Conservation (phyloP, 2,888 invertebrate genomes). For the Congeria kusceri region DNA sequence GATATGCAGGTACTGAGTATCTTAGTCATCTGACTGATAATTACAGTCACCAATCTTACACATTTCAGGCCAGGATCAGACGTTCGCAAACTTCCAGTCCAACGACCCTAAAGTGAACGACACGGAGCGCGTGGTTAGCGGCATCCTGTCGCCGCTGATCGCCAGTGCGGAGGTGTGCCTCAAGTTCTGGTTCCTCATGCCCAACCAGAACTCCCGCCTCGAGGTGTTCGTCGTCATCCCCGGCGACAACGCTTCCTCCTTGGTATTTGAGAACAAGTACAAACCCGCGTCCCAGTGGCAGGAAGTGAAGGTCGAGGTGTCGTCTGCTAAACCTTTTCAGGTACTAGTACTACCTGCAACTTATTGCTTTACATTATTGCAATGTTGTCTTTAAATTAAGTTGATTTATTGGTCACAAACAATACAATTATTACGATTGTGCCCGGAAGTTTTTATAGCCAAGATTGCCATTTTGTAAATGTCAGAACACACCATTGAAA, state of each 20-base stretch:
- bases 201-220: conserved; percentile 52
- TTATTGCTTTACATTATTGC: too few species aligned
- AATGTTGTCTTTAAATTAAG: too few species aligned
- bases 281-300: conserved; percentile 37
- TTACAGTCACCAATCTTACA: too few species aligned
- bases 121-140: conserved; percentile 5
- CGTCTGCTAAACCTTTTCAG: conserved; percentile 12
- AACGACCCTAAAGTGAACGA: conserved; percentile 29
- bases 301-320: conserved; percentile 32
- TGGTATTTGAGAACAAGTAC: conserved; percentile 31
- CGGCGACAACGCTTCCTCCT: neutral
- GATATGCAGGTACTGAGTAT: too few species aligned
- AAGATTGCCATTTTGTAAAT: neutral
- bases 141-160: conserved; percentile 22
- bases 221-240: conserved; percentile 18
- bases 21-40: too few species aligned
- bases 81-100: conserved; percentile 46
- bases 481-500: too few species aligned
- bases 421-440: too few species aligned
- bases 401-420: too few species aligned
- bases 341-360: too few species aligned
- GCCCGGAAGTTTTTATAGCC: neutral
- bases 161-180: conserved; percentile 21
- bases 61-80: conserved; percentile 34
- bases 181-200: conserved; percentile 54